phyloP scores from a whole-genome alignment of 2,113 vertebrate genomes.

The Dunckerocampus dactyliophorus region DNA sequence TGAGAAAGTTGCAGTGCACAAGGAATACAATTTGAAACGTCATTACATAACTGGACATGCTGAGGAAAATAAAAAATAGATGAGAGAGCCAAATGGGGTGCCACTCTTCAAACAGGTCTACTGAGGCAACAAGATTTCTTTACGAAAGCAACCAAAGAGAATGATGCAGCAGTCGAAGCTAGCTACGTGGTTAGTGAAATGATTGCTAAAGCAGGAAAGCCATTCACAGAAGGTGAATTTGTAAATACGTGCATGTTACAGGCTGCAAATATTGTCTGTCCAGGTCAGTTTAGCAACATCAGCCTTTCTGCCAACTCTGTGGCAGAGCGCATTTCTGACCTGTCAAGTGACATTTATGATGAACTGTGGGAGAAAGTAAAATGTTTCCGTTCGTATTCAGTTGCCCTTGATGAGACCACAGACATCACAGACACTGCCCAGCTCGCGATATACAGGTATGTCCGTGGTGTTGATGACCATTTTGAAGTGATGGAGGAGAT shows the following conservation, averaged over 20 bases:
- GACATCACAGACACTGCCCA: too few species aligned
- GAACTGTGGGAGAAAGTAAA: constrained; percentile 15
- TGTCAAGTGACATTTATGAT: constrained; percentile 10
- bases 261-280: constrained; percentile 1
- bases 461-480: constrained; percentile 8
- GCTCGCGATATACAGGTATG: constrained; percentile 8
- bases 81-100: neutral
- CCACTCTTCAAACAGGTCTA: constrained; percentile 13
- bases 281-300: constrained; percentile 11
- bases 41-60: too few species aligned
- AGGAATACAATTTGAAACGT: too few species aligned
- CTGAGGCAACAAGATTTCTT: constrained; percentile 20
- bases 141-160: constrained; percentile 8
- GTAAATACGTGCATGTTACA: too few species aligned
- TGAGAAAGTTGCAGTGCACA: too few species aligned
- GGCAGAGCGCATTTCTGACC: constrained; percentile 3
- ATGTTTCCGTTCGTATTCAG: too few species aligned
- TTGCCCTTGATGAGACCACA: too few species aligned
- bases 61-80: neutral
- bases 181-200: constrained; percentile 5
- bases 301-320: constrained; percentile 1
- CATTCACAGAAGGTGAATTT: constrained; percentile 9
- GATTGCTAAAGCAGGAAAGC: constrained; percentile 8
- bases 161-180: constrained; percentile 4
- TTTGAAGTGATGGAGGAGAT: too few species aligned